Base-by-base conservation (phyloP, 2,888 invertebrate species). In the Cylloceria caligata region DNA sequence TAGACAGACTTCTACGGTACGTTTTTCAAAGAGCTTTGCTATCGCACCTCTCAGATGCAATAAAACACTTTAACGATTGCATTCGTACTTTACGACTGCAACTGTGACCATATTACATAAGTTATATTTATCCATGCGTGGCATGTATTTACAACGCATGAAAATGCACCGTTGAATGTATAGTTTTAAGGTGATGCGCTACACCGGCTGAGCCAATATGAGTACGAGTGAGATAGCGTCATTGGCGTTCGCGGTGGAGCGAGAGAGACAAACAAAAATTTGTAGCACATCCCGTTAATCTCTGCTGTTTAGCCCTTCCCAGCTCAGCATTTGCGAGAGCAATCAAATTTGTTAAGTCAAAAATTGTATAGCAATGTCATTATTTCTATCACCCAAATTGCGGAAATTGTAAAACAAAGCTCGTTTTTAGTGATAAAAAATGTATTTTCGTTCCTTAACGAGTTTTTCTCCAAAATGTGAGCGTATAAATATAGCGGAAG, bases 61-160 rank as follows among this genome's bases (percentile, higher is more conserved):
- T 27, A n/a, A 55, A 55, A 55, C 27, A 24, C 24, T 27, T 24
- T 13, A 55, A 55, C 55, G 55, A 27, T 27, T 55, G 27, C 24
- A 55, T 55, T 55, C 13, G 55, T 27, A 24, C 55, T n/a, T n/a
- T n/a, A n/a, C n/a, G n/a, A 27, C 55, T 55, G 27, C 55, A 27
- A 27, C 55, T 27, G 13, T 55, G 27, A 21, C 21, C 49, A 49
- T 21, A 21, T 13, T 21, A 21, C 21, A 21, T 19, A 49, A 49
- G 9, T n/a, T 47, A 2, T 47, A 21, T 13, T 9, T 7, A 21
- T 21, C 21, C 49, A 21, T 49, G 49, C 21, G 49, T 21, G 9
- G 21, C 21, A 49, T 49, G 3, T 30, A 30, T 13, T 49, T 49
- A 49, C 49, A 27, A 13, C 13, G 11, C 55, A 27, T 13, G n/a